Percentiles rank a stretch among this genome's conserved stretches.
Evolutionary conservation across 2,113 vertebrate genomes (phyloP).

Genomic region (Lagenorhynchus albirostris): DNA sequence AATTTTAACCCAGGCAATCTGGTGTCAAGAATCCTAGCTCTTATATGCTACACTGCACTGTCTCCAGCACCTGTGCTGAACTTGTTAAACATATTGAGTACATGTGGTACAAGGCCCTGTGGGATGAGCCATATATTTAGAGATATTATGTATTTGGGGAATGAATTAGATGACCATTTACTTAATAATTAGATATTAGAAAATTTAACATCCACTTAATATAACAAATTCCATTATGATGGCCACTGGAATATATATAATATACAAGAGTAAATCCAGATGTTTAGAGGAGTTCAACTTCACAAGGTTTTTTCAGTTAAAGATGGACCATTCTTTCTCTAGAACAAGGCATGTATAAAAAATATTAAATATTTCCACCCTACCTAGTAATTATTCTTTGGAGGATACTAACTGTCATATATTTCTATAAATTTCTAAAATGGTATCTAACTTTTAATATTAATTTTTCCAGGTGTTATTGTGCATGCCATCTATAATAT

Average conservation of each 20-base stretch:
- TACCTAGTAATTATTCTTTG: background rate
- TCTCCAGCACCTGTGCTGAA: background rate
- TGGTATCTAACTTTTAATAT: background rate
- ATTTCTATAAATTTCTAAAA: constrained; percentile 13
- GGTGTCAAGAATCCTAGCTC: background rate
- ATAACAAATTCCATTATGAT: background rate
- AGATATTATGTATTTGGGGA: background rate
- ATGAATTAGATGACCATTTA: background rate
- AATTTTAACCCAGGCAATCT: background rate
- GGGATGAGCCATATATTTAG: background rate
- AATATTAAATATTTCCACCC: background rate
- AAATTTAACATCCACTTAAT: background rate
- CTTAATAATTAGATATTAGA: background rate
- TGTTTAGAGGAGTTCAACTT: constrained; percentile 8
- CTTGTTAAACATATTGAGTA: background rate
- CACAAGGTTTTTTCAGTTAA: background rate
- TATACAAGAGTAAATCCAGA: background rate
- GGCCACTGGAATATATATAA: background rate
- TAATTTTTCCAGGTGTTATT: background rate
- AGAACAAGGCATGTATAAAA: constrained; percentile 14
- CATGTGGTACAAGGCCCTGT: background rate
- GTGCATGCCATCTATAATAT: background rate
- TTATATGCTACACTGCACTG: background rate
- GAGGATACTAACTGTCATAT: background rate
- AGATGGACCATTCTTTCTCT: background rate